A percentile compares a stretch with the other conserved stretches of the same genome.
Conservation (phyloP, 1,140 invertebrate species). For the Trinorchestia longiramus region DNA sequence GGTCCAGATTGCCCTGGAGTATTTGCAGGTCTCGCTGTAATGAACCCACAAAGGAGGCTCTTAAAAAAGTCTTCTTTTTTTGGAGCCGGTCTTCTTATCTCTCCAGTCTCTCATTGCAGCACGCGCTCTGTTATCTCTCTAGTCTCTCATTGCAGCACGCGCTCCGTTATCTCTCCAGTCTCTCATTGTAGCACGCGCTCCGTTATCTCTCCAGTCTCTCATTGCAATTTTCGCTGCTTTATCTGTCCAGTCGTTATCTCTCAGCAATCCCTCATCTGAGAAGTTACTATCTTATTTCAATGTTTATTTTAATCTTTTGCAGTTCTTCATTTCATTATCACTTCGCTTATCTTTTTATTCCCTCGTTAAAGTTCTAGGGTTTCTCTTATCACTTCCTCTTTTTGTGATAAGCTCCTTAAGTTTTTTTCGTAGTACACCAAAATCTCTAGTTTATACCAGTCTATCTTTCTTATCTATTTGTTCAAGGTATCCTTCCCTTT, state of each 20-base stretch:
- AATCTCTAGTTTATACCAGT: too few relatives aligned
- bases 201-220: background rate
- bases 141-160: background rate
- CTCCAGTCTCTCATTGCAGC: background rate
- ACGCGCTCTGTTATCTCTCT: background rate
- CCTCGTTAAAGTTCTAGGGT: too few relatives aligned
- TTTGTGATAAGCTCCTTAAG: too few relatives aligned
- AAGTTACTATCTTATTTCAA: too few relatives aligned
- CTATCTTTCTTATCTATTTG: too few relatives aligned
- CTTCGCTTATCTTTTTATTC: too few relatives aligned
- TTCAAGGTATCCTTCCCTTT: too few relatives aligned
- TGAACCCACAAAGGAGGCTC: constrained; percentile 5
- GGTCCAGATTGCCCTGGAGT: background rate
- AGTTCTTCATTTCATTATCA: too few relatives aligned
- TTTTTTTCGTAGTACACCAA: too few relatives aligned
- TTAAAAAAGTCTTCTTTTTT: background rate
- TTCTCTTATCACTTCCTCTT: too few relatives aligned
- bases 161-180: background rate
- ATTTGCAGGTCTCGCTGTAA: background rate
- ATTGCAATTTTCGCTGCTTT: background rate
- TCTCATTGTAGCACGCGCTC: background rate
- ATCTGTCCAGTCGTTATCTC: background rate
- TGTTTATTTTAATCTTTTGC: too few relatives aligned
- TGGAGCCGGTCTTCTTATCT: background rate
- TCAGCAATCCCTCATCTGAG: too few relatives aligned